These are phyloP conservation scores for Corvus cornix DNA, from an alignment of 2,113 vertebrate genomes.

Conservation along the genomic window DNA sequence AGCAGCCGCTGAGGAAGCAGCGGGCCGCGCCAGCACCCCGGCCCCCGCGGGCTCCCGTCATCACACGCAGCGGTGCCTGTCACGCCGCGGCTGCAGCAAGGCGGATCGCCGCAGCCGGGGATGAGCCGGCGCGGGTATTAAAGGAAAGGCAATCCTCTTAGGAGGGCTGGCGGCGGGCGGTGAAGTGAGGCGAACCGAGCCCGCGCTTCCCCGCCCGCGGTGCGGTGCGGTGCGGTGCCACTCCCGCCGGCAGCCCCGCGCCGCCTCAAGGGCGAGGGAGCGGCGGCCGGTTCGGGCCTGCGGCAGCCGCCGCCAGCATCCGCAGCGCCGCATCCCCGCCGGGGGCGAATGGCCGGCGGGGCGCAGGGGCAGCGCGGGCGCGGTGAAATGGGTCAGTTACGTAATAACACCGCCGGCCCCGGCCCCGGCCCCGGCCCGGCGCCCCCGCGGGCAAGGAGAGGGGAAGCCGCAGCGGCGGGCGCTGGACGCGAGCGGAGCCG, in stretches of 20 bases:
- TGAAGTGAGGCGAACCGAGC: neutral
- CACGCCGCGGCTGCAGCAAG: neutral
- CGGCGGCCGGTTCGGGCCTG: neutral
- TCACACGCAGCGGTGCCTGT: neutral
- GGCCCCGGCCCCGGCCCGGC: neutral
- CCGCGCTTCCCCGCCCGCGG: neutral
- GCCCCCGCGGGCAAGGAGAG: neutral
- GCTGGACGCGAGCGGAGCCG: neutral
- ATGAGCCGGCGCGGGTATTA: constrained; percentile 76
- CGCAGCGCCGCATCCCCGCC: neutral
- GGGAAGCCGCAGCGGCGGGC: neutral
- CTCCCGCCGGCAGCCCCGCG: neutral
- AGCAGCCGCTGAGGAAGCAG: neutral
- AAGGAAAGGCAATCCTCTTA: constrained; percentile 89
- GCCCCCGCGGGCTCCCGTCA: neutral
- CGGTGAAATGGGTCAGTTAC: neutral
- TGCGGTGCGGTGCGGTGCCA: neutral
- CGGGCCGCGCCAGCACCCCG: neutral
- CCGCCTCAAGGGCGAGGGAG: neutral
- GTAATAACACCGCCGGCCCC: neutral
- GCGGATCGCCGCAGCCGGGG: constrained; percentile 20
- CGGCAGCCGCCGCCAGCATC: neutral
- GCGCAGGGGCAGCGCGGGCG: neutral
- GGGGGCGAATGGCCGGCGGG: neutral
- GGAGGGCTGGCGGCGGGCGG: neutral